phyloP scores from a whole-genome alignment of 2,113 vertebrate species.

The Laterallus jamaicensis region DNA sequence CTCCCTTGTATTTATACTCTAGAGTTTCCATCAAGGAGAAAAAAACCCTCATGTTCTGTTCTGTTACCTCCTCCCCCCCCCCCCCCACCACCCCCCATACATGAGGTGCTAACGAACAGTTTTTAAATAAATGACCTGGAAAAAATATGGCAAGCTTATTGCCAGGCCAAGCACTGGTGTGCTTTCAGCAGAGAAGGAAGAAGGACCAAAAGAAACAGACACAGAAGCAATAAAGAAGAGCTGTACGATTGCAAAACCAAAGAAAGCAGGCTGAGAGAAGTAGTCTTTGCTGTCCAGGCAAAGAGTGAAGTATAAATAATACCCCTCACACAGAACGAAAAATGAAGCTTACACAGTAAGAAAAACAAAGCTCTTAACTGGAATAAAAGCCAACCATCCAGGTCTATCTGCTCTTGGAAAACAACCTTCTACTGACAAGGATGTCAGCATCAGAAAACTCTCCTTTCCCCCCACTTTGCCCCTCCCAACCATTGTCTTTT shows the following conservation, averaged over 20 bases:
- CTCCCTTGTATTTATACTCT: not conserved
- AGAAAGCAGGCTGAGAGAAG: not conserved
- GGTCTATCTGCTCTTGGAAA: not conserved
- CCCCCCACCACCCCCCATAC: too few species aligned
- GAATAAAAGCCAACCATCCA: not conserved
- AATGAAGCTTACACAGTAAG: not conserved
- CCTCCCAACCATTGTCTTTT: not conserved
- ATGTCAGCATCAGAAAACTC: not conserved
- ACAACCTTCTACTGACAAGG: not conserved
- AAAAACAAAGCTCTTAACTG: not conserved
- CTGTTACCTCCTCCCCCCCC: not conserved
- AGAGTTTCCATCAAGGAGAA: not conserved
- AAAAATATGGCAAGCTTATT: not conserved
- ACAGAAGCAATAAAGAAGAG: not conserved
- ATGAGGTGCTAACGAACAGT: not conserved
- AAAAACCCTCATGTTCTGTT: not conserved
- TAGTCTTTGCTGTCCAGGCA: not conserved
- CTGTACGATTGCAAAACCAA: not conserved
- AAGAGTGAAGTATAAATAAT: not conserved
- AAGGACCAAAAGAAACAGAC: not conserved
- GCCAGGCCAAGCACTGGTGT: not conserved
- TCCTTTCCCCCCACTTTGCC: not conserved
- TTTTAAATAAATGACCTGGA: not conserved
- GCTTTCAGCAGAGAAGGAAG: not conserved
- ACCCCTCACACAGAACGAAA: not conserved